These are phyloP conservation scores for Ailuropoda melanoleuca DNA, from an alignment of 2,113 vertebrate genomes.

Conservation along the genomic window DNA sequence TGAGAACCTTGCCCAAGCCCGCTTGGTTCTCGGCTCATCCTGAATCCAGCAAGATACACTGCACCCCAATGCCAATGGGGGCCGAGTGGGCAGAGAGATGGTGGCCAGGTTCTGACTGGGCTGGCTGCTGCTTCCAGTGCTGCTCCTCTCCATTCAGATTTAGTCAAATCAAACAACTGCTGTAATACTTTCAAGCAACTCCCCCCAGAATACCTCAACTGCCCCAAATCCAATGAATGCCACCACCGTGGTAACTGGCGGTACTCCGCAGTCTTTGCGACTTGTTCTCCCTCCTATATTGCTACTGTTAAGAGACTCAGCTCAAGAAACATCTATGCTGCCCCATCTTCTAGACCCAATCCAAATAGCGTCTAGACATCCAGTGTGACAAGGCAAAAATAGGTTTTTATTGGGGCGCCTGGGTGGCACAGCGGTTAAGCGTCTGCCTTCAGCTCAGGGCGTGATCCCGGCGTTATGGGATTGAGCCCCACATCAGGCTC, in stretches of 20 bases:
- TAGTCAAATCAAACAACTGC: neutral
- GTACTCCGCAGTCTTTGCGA: accelerated
- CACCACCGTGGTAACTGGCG: neutral
- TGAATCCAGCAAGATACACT: accelerated
- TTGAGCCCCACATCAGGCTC: too few species aligned
- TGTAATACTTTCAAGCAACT: neutral
- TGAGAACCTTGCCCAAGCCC: neutral
- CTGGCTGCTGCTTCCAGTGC: neutral
- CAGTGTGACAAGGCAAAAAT: neutral
- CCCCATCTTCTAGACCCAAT: neutral
- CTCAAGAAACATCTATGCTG: neutral
- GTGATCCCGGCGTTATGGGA: too few species aligned
- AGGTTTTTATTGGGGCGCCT: neutral
- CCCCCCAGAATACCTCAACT: neutral
- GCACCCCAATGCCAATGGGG: neutral
- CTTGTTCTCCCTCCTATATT: neutral
- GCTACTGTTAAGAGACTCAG: neutral
- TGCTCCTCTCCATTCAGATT: neutral
- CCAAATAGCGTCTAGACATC: neutral
- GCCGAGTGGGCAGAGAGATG: neutral
- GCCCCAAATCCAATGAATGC: neutral
- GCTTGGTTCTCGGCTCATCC: neutral
- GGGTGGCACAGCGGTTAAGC: too few species aligned
- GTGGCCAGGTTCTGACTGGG: neutral
- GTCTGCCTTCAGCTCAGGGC: too few species aligned